phyloP scores from a whole-genome alignment of 2,113 vertebrate genomes.

The Rhizomys pruinosus region DNA sequence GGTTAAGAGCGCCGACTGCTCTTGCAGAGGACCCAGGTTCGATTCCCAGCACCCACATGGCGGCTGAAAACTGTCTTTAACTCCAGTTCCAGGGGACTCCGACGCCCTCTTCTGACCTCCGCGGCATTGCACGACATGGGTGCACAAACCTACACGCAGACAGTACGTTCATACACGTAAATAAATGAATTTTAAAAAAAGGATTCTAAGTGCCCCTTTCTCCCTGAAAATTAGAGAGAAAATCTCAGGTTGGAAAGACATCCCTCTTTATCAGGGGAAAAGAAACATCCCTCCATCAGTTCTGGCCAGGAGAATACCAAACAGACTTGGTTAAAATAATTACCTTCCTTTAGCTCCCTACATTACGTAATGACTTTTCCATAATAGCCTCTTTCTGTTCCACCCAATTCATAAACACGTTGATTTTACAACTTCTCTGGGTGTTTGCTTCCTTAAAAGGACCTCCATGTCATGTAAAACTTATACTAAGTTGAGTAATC shows the following conservation, averaged over 20 bases:
- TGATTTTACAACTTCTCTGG: neutral
- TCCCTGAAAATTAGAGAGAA: neutral
- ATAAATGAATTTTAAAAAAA: too few relatives aligned
- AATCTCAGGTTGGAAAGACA: neutral
- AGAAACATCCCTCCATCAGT: neutral
- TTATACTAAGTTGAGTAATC: neutral
- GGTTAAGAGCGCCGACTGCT: too few relatives aligned
- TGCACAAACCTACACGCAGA: too few relatives aligned
- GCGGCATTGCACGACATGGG: too few relatives aligned
- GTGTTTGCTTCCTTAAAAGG: neutral
- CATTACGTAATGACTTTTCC: neutral
- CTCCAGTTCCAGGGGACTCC: too few relatives aligned
- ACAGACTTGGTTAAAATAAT: neutral
- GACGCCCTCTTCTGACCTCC: too few relatives aligned
- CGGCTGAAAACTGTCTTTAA: too few relatives aligned
- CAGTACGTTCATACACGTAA: too few relatives aligned
- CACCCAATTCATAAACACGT: neutral
- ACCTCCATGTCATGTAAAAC: neutral
- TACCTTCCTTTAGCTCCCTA: neutral
- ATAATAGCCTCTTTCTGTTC: constrained; percentile 16
- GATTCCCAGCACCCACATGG: too few relatives aligned
- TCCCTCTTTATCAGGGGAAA: neutral
- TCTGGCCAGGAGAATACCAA: neutral
- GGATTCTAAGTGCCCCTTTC: neutral
- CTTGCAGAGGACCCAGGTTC: too few relatives aligned